Conservation (phyloP, 2,888 invertebrate genomes). For the Cryptosula pallasiana region DNA sequence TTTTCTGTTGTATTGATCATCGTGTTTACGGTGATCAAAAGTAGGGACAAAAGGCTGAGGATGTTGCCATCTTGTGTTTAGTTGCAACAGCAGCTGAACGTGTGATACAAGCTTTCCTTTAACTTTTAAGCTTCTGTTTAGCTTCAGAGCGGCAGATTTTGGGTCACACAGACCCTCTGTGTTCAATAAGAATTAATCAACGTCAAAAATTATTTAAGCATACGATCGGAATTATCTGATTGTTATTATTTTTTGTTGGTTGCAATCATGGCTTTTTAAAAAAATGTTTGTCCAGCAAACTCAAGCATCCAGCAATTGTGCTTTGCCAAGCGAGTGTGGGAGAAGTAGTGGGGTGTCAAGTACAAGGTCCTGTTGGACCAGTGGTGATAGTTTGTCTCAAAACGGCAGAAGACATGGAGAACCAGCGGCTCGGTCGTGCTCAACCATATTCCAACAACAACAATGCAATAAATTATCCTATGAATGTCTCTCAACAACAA, state of each 20-base stretch:
- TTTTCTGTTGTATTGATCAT: no score
- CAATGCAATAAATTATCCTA: no score
- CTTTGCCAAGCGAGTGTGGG: conserved; percentile 5
- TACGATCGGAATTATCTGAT: background rate
- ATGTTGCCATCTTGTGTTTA: conserved; percentile 17
- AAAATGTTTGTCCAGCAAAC: conserved; percentile 26
- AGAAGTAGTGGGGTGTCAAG: background rate
- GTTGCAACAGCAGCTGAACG: conserved; percentile 19
- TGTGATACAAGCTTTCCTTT: background rate
- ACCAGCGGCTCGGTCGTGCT: background rate
- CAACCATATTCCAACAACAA: background rate
- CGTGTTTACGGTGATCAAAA: no score
- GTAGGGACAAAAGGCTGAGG: no score
- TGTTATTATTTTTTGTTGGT: conserved; percentile 30
- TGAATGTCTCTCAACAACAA: no score
- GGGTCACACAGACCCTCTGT: background rate
- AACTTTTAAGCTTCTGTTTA: background rate
- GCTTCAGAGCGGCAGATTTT: background rate
- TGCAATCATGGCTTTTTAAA: conserved; percentile 40
- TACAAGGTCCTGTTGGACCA: background rate
- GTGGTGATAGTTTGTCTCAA: background rate
- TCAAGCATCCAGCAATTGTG: background rate
- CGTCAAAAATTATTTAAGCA: background rate
- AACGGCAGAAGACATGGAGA: conserved; percentile 22
- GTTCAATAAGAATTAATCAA: background rate